Conservation (phyloP, 2,797 vertebrate genomes). For the Brotula barbata region DNA sequence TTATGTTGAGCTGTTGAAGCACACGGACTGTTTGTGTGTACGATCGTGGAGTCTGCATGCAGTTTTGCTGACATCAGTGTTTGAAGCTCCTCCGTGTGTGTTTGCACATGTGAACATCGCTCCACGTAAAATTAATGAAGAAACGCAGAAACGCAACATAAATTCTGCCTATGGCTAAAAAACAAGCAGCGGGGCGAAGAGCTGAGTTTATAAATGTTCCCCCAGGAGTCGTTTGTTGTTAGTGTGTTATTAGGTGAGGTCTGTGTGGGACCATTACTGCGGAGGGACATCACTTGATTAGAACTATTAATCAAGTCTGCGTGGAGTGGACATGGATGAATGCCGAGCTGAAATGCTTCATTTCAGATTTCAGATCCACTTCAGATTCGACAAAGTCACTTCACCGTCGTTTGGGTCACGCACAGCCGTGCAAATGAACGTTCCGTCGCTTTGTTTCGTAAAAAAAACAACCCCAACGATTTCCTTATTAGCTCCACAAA, state of each 20-base stretch:
- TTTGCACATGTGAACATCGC: background rate
- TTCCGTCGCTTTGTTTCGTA: background rate
- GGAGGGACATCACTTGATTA: slow-evolving; percentile 74
- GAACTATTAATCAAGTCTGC: slow-evolving; percentile 75
- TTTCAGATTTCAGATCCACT: slow-evolving; percentile 69
- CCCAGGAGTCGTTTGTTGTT: slow-evolving; percentile 67
- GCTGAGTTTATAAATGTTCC: slow-evolving; percentile 60
- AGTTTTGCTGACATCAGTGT: slow-evolving; percentile 2
- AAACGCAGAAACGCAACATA: background rate
- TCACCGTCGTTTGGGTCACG: slow-evolving; percentile 39
- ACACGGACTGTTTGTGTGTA: no score
- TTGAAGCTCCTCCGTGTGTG: background rate
- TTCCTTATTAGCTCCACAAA: slow-evolving; percentile 55
- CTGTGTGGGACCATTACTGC: slow-evolving; percentile 62
- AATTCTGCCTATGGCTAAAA: background rate
- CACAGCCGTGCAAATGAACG: slow-evolving; percentile 50
- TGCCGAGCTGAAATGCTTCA: slow-evolving; percentile 60
- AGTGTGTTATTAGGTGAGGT: slow-evolving; percentile 65
- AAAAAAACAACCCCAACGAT: slow-evolving; percentile 38
- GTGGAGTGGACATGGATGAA: slow-evolving; percentile 56
- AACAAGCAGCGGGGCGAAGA: no score
- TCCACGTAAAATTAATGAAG: background rate
- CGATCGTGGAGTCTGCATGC: no score
- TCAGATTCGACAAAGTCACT: slow-evolving; percentile 54
- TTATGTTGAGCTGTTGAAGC: background rate